phyloP scores from a whole-genome alignment of 2,888 invertebrate genomes.

The Netelia inedita region DNA sequence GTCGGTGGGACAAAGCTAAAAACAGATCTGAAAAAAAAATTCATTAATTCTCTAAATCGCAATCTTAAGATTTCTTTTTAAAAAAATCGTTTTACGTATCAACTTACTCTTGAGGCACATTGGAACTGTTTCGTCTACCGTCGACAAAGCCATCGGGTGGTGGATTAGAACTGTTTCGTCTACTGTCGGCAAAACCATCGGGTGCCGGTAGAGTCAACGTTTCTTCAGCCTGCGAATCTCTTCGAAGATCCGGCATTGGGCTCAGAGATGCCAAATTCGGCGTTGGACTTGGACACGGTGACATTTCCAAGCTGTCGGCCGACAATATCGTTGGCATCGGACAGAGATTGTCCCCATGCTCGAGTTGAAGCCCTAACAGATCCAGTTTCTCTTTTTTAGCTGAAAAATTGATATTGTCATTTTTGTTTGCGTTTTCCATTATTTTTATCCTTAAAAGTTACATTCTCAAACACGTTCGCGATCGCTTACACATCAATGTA shows the following conservation, averaged over 20 bases:
- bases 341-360: conserved; percentile 73
- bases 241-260: conserved; percentile 88
- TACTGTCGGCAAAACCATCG: conserved; percentile 93
- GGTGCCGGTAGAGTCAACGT: conserved; percentile 90
- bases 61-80: not conserved
- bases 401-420: not conserved
- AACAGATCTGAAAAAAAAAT: conserved; percentile 70
- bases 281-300: conserved; percentile 86
- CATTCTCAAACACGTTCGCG: not conserved
- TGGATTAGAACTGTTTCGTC: conserved; percentile 86
- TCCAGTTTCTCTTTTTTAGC: conserved; percentile 62
- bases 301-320: conserved; percentile 84
- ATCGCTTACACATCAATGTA: conserved; percentile 31
- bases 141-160: conserved; percentile 93
- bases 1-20: conserved; percentile 76
- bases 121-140: conserved; percentile 87
- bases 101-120: conserved; percentile 77
- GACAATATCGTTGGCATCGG: conserved; percentile 85
- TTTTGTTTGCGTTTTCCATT: not conserved
- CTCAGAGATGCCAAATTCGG: conserved; percentile 88
- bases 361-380: conserved; percentile 50
- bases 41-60: not conserved
- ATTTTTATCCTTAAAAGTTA: not conserved
- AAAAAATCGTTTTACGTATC: conserved; percentile 6
- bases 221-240: conserved; percentile 88